These are phyloP conservation scores for Plutella xylostella DNA, from an alignment of 2,888 invertebrate genomes.

Conservation along the genomic window DNA sequence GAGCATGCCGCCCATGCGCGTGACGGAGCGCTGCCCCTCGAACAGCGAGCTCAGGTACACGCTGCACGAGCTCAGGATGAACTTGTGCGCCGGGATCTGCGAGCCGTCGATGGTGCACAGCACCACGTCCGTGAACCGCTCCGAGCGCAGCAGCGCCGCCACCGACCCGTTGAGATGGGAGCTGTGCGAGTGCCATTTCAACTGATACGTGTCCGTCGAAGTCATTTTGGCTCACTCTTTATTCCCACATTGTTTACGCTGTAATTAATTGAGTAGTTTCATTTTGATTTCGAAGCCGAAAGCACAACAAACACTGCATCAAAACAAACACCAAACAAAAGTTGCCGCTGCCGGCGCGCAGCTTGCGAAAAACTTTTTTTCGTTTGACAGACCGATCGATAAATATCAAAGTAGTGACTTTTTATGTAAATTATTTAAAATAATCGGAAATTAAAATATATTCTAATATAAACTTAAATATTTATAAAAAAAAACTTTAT, in stretches of 20 bases:
- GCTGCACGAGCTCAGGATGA: slow-evolving; percentile 86
- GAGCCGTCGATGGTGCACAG: slow-evolving; percentile 83
- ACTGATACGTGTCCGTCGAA: slow-evolving; percentile 83
- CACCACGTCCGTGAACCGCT: slow-evolving; percentile 85
- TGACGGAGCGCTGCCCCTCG: slow-evolving; percentile 58
- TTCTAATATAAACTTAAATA: too few relatives aligned
- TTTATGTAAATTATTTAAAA: too few relatives aligned
- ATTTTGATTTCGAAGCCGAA: background rate
- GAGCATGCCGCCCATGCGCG: slow-evolving; percentile 64
- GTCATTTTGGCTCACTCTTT: slow-evolving; percentile 36
- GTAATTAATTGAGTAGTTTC: too few relatives aligned
- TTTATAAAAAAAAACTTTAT: too few relatives aligned
- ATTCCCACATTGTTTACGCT: background rate
- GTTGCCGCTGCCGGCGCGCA: background rate
- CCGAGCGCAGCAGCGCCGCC: slow-evolving; percentile 80
- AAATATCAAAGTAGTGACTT: too few relatives aligned
- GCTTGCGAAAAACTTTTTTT: slow-evolving; percentile 8
- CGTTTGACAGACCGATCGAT: background rate
- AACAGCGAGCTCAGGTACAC: slow-evolving; percentile 54
- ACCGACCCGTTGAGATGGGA: slow-evolving; percentile 86
- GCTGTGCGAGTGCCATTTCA: slow-evolving; percentile 90
- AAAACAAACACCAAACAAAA: background rate
- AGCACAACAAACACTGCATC: background rate
- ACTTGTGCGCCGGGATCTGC: slow-evolving; percentile 87
- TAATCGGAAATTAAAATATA: too few relatives aligned